Conservation (phyloP, 2,888 invertebrate species). For the Leucoma salicis region DNA sequence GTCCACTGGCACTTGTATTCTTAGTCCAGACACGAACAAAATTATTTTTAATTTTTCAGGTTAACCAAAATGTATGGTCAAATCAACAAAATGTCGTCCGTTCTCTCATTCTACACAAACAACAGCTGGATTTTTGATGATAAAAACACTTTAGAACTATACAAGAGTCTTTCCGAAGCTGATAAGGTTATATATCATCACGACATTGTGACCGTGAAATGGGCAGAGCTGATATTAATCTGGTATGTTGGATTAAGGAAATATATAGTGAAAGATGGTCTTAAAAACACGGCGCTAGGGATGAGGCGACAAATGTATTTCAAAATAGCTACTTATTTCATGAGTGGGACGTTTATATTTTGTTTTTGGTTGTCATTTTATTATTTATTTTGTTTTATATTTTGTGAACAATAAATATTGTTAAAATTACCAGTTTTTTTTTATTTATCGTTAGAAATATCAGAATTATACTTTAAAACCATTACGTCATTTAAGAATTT, state of each 20-base stretch:
- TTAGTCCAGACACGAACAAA: no score
- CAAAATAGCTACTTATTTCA: slow-evolving; percentile 13
- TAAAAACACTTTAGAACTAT: slow-evolving; percentile 25
- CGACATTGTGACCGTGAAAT: slow-evolving; percentile 24
- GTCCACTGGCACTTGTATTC: no score
- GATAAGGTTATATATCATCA: slow-evolving; percentile 35
- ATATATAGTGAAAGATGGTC: slow-evolving; percentile 29
- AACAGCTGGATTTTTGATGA: slow-evolving; percentile 36
- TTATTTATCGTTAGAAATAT: no score
- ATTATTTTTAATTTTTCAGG: slow-evolving; percentile 18
- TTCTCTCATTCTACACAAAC: slow-evolving; percentile 18
- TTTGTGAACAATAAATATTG: not conserved
- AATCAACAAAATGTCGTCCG: slow-evolving; percentile 20
- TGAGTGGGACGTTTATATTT: not conserved
- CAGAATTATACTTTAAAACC: no score
- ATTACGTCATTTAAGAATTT: no score
- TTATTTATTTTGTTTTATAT: not conserved
- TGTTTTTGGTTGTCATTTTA: not conserved
- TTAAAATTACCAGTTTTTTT: not conserved
- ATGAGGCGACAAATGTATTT: slow-evolving; percentile 23
- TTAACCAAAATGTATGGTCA: slow-evolving; percentile 36
- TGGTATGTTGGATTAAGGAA: slow-evolving; percentile 36
- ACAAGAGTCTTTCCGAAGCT: slow-evolving; percentile 17
- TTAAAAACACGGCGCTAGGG: slow-evolving; percentile 14
- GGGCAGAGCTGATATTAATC: slow-evolving; percentile 20